Percentiles rank a stretch among this genome's conserved stretches.
phyloP scores from a whole-genome alignment of 2,113 vertebrate genomes.

The Labeo rohita region DNA sequence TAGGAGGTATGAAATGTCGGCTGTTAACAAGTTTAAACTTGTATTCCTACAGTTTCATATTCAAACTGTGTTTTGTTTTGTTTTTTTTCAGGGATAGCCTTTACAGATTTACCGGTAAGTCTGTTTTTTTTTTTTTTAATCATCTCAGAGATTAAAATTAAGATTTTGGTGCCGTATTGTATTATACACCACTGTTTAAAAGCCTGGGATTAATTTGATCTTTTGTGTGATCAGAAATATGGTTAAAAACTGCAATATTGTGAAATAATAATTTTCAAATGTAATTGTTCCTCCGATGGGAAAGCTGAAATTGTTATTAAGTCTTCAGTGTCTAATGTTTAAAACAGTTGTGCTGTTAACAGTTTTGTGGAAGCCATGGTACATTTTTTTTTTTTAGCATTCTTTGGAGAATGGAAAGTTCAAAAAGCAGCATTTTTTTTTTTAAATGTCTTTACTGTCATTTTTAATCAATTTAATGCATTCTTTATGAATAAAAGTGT shows the following conservation, averaged over 20 bases:
- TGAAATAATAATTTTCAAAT: neutral
- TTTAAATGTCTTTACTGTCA: neutral
- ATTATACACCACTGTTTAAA: neutral
- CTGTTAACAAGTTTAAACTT: neutral
- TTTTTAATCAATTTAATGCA: neutral
- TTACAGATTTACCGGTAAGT: constrained; percentile 99
- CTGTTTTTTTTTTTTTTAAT: neutral
- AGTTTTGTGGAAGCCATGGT: neutral
- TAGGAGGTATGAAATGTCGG: neutral
- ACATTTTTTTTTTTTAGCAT: neutral
- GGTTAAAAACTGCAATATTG: neutral
- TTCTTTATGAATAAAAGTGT: neutral
- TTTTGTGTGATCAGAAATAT: neutral
- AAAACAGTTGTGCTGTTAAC: neutral
- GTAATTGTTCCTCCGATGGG: neutral
- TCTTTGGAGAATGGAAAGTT: neutral
- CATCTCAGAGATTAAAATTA: neutral
- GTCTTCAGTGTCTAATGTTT: neutral
- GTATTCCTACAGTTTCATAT: neutral
- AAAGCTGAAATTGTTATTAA: neutral
- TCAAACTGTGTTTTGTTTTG: constrained; percentile 5
- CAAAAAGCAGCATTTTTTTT: neutral
- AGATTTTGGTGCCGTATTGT: neutral
- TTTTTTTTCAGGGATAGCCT: constrained; percentile 87
- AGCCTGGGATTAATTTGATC: no score